Conservation (phyloP, 2,888 invertebrate genomes). For the Synanthedon andrenaeformis region DNA sequence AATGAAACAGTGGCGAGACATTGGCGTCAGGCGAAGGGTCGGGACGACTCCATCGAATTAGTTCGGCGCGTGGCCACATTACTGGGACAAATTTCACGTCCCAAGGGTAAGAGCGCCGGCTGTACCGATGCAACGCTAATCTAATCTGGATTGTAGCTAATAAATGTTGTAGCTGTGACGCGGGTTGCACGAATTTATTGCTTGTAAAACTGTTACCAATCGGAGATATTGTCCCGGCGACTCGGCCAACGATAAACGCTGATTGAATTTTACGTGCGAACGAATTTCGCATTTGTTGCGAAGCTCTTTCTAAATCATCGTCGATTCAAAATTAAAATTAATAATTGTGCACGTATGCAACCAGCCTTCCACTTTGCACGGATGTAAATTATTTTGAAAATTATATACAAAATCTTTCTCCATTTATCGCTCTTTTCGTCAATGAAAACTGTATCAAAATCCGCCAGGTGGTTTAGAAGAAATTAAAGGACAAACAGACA, state of each 20-base stretch:
- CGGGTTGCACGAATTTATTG: constrained; percentile 63
- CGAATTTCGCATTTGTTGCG: constrained; percentile 18
- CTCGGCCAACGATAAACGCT: constrained; percentile 30
- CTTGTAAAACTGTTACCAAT: constrained; percentile 71
- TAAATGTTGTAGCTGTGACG: constrained; percentile 64
- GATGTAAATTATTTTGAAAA: no score
- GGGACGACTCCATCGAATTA: constrained; percentile 58
- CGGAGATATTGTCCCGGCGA: constrained; percentile 55
- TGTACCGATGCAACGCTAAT: constrained; percentile 64
- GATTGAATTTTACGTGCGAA: constrained; percentile 62
- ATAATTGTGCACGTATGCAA: no score
- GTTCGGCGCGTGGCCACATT: constrained; percentile 67
- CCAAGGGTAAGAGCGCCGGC: constrained; percentile 29
- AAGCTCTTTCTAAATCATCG: no score
- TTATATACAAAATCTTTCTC: no score
- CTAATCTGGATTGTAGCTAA: constrained; percentile 69
- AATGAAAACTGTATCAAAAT: no score
- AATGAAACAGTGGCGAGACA: constrained; percentile 57
- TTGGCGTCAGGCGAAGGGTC: constrained; percentile 55
- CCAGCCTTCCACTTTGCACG: no score
- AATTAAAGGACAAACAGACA: no score
- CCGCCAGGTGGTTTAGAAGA: no score
- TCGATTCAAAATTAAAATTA: no score
- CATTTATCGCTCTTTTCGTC: no score
- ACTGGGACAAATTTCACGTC: constrained; percentile 63